Evolutionary conservation across 2,113 vertebrate species (phyloP).

Genomic region (Rynchops niger): DNA sequence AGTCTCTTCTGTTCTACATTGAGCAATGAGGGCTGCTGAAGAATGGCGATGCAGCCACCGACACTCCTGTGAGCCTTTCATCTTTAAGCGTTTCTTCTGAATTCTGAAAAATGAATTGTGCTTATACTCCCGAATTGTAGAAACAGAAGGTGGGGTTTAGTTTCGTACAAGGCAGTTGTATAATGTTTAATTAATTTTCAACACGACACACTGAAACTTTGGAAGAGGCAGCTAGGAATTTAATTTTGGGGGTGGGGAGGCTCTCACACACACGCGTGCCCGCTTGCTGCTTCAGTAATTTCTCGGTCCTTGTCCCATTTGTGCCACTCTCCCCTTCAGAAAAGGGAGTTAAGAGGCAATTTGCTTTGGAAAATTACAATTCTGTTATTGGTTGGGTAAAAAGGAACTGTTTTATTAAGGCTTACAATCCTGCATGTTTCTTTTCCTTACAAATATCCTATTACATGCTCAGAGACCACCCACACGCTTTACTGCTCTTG

Average conservation of each 20-base stretch:
- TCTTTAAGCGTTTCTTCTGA: not conserved
- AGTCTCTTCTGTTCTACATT: not conserved
- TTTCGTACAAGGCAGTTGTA: not conserved
- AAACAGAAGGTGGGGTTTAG: not conserved
- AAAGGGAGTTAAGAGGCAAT: not conserved
- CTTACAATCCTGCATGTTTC: not conserved
- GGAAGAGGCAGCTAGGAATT: not conserved
- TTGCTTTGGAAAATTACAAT: constrained; percentile 6
- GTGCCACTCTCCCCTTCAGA: not conserved
- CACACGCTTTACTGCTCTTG: constrained; percentile 58
- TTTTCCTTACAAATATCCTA: constrained; percentile 48
- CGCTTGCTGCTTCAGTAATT: accelerated
- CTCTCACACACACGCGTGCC: accelerated
- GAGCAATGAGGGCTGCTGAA: not conserved
- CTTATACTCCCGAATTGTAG: not conserved
- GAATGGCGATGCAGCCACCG: not conserved
- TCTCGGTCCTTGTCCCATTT: not conserved
- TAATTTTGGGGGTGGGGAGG: not conserved
- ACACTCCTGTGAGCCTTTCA: not conserved
- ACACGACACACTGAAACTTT: accelerated
- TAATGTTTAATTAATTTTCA: not conserved
- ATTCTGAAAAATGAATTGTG: not conserved
- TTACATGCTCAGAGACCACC: constrained; percentile 68
- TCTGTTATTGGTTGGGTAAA: not conserved
- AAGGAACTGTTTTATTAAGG: constrained; percentile 42